A percentile compares a stretch with the other conserved stretches of the same genome.
These are phyloP conservation scores for Gavialis gangeticus DNA, from an alignment of 2,113 vertebrate genomes.

Conservation along the genomic window DNA sequence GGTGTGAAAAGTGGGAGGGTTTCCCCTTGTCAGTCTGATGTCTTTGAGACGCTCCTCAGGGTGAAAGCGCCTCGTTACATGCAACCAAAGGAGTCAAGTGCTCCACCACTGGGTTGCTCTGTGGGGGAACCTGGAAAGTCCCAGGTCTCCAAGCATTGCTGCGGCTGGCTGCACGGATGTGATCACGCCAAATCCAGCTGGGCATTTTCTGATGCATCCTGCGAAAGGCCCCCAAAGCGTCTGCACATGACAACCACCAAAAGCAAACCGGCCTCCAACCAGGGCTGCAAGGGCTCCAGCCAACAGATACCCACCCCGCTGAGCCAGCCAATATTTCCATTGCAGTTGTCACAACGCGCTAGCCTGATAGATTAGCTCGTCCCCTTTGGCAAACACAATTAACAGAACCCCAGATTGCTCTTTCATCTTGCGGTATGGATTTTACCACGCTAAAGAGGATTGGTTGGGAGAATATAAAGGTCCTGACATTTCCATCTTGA, in stretches of 20 bases:
- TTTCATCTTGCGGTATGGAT: conserved; percentile 22
- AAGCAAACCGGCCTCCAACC: neutral
- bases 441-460: conserved; percentile 22
- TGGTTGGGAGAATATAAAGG: conserved; percentile 14
- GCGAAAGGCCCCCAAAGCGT: neutral
- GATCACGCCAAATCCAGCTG: neutral
- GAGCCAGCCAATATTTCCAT: conserved; percentile 7
- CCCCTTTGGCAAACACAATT: conserved; percentile 38
- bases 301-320: neutral
- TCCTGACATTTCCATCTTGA: conserved; percentile 24
- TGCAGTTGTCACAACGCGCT: neutral
- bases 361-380: neutral
- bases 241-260: neutral
- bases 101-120: neutral
- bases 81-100: conserved; percentile 5
- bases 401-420: neutral
- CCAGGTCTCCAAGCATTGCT: neutral
- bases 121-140: conserved; percentile 5
- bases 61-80: neutral
- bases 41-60: neutral
- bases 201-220: neutral
- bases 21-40: neutral
- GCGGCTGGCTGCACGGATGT: neutral
- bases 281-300: accelerated
- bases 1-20: neutral